phyloP scores from a whole-genome alignment of 2,113 vertebrate species.

The Loxodonta africana region DNA sequence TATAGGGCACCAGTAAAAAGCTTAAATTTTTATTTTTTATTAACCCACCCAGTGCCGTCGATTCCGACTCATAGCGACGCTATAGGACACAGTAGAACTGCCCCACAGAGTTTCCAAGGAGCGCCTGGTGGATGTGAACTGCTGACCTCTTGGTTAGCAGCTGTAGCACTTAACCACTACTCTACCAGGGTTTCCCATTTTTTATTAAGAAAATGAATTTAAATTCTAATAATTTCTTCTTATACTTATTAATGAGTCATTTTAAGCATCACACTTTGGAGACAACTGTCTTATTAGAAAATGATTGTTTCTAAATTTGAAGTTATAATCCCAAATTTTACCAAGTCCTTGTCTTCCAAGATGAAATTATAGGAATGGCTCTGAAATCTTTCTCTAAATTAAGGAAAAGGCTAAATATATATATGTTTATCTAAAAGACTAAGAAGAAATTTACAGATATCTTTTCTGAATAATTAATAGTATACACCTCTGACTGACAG shows the following conservation, averaged over 20 bases:
- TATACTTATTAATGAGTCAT: not conserved
- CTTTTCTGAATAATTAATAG: not conserved
- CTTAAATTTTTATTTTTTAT: no score
- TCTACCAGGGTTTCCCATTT: not conserved
- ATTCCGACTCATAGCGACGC: no score
- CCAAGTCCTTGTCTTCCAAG: not conserved
- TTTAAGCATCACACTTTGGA: not conserved
- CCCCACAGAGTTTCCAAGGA: no score
- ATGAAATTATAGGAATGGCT: not conserved
- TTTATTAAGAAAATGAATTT: not conserved
- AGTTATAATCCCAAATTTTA: slow-evolving; percentile 22
- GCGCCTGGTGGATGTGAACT: no score
- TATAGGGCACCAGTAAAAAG: no score
- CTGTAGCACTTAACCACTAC: no score
- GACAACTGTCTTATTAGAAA: slow-evolving; percentile 34
- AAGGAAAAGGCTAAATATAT: not conserved
- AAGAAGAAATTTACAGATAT: not conserved
- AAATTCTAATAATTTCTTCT: slow-evolving; percentile 6
- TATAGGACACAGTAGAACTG: no score
- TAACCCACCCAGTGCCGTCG: no score
- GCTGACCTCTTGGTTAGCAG: no score
- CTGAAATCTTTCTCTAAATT: slow-evolving; percentile 9
- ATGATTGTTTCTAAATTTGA: slow-evolving; percentile 30
- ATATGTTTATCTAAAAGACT: not conserved
- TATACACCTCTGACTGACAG: not conserved